Base-by-base conservation (phyloP, 2,888 invertebrate genomes). In the Gandaritis pyraliata region DNA sequence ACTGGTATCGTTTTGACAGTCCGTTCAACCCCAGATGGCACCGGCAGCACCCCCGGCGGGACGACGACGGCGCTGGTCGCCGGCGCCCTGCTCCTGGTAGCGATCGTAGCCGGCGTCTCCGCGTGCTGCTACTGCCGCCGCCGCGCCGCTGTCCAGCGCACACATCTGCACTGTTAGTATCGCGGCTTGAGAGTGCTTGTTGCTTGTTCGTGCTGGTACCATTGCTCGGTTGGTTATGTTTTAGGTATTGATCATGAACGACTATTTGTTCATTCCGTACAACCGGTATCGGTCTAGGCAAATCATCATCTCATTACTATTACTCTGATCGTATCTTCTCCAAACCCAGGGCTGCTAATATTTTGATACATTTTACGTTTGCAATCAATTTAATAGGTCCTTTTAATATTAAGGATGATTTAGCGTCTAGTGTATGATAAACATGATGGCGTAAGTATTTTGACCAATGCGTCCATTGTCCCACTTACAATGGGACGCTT, bases 101-200 rank as follows among this genome's bases (percentile, higher is more conserved):
- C 95, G 80, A 93, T 95, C 75, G 94, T 95, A 60, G 93, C 94
- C 77, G 94, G 95, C 70, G 94, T 95, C 61, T 95, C 94, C 70
- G 93, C 95, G 64, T 95, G 95, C 84, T 97, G 96, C 91, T 93
- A 96, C 77, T 97, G 96, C 86, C 94, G 96, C 65, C 94, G 95
- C 74, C 94, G 94, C 64, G 86, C 93, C 67, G 88, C 90, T 62
- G 90, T 93, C 81, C 93, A 85, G 69, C 88, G 88, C 71, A 87
- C 89, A 54, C 88, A 89, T 65, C 74, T 89, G 74, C 90, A 90
- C 70, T 83, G 90, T 90, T 68, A 83, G 84, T 82, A 66, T 16
- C 33, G 41, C 39, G 2, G 23, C 11, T 16, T 50, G 38, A 29
- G 45, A 12, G 54, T 54, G 54, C 38, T 53, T 18, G 11, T 48